Base-by-base conservation (phyloP, 2,888 invertebrate species). In the Melieria crassipennis region DNA sequence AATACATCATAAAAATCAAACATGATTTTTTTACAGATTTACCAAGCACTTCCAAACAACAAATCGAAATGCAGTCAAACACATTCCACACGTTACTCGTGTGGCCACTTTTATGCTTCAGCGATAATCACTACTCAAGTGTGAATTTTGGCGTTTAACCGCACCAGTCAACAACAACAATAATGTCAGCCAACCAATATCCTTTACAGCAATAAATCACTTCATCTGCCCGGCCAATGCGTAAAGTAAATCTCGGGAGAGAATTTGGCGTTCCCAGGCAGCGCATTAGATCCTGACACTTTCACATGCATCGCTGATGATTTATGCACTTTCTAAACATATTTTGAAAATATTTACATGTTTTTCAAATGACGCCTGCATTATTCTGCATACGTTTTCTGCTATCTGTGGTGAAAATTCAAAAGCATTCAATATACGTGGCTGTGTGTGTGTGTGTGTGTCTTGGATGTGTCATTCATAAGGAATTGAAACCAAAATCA, bases 121-220 rank as follows among this genome's bases (percentile, higher is more conserved):
- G 50, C 46, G 61, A 55, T 69, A 55, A 69, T 60, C 62, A 58
- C 66, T 60, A 48, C 47, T 76, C 74, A 75, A 73, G 75, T 77
- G 77, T 75, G 74, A 78, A 75, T 73, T 77, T 71, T 64, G 67
- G 57, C 73, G 74, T 73, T 73, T 70, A 67, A 70, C 70, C 65
- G 68, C 72, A 73, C 58, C 67, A 78, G 75, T 70, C 68, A 75
- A 74, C 65, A 70, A 57, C 50, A 11, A 63, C 11, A 10, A 42
- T 9, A 65, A 11, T 52, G 65, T 46, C 60, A 52, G 58, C 52
- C 58, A 45, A 65, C 58, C 16, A 58, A 57, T 72, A 65, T 72
- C 72, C 72, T 72, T 72, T 72, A 30, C 47, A 11, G 62, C 69
- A 72, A 72, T 72, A 72, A 72, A 72, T 72, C 72, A 69, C 47